Conservation (phyloP, 2,888 invertebrate genomes). For the Drosophila formosana region DNA sequence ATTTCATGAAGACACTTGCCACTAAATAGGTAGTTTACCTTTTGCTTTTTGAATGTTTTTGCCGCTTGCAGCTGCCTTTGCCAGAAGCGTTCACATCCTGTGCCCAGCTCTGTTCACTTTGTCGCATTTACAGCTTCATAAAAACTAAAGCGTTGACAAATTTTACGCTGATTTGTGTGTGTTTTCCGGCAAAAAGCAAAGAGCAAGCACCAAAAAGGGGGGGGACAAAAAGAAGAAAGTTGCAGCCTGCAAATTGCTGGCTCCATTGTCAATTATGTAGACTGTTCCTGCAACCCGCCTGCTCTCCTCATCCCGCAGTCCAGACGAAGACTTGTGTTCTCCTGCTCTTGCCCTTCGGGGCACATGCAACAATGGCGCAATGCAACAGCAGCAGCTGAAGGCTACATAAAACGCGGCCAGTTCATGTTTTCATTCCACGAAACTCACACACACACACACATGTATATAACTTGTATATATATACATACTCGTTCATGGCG, state of each 20-base stretch:
- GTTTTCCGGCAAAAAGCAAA: conserved; percentile 32
- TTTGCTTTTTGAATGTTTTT: neutral
- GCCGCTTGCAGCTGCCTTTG: neutral
- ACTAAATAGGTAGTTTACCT: conserved; percentile 31
- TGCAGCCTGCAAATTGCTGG: conserved; percentile 46
- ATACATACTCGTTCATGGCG: conserved; percentile 4
- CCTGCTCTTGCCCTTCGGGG: conserved; percentile 15
- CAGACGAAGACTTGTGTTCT: neutral
- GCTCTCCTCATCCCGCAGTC: too few species aligned
- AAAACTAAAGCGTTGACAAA: conserved; percentile 71
- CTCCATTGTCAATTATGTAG: conserved; percentile 63
- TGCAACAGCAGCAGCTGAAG: conserved; percentile 40
- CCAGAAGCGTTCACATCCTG: conserved; percentile 35
- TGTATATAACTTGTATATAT: neutral
- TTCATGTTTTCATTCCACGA: conserved; percentile 37
- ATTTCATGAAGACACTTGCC: neutral
- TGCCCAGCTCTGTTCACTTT: conserved; percentile 46
- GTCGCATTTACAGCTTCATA: conserved; percentile 70
- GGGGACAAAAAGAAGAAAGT: conserved; percentile 21
- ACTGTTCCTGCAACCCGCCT: neutral
- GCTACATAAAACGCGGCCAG: conserved; percentile 61
- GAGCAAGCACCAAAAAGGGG: conserved; percentile 1
- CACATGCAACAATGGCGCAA: conserved; percentile 47
- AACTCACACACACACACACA: conserved; percentile 21
- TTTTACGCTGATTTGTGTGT: conserved; percentile 72